Conservation (phyloP, 2,888 invertebrate species). For the Xestia rhomboidea region DNA sequence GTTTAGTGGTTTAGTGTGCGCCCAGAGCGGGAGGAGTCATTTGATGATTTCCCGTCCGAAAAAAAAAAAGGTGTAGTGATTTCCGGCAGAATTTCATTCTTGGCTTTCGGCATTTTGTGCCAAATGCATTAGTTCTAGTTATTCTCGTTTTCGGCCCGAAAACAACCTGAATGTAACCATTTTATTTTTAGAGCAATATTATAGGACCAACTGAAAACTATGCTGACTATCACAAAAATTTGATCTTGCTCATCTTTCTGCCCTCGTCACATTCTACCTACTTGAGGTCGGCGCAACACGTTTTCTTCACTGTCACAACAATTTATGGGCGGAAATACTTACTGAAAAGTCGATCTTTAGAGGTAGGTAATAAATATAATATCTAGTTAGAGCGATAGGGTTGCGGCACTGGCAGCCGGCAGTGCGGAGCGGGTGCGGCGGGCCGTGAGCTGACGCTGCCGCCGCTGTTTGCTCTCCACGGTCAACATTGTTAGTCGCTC, state of each 20-base stretch:
- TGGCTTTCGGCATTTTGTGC: neutral
- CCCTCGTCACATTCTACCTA: too few species aligned
- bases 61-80: neutral
- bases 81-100: neutral
- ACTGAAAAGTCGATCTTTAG: neutral
- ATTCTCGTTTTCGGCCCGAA: neutral
- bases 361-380: slow-evolving; percentile 7
- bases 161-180: neutral
- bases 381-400: slow-evolving; percentile 66
- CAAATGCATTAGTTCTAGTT: neutral
- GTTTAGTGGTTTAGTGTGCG: too few species aligned
- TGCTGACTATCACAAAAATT: neutral
- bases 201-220: neutral
- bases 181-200: neutral
- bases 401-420: slow-evolving; percentile 67
- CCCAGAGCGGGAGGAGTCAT: too few species aligned
- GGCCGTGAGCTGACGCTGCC: slow-evolving; percentile 85
- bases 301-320: neutral
- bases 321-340: neutral
- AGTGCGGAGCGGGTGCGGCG: slow-evolving; percentile 76
- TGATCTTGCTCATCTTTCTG: too few species aligned
- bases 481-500: slow-evolving; percentile 89
- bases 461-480: slow-evolving; percentile 84
- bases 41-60: too few species aligned
- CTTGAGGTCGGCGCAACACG: too few species aligned